Evolutionary conservation across 2,888 invertebrate genomes (phyloP).

Genomic region (Scaptomyza caliginosa): DNA sequence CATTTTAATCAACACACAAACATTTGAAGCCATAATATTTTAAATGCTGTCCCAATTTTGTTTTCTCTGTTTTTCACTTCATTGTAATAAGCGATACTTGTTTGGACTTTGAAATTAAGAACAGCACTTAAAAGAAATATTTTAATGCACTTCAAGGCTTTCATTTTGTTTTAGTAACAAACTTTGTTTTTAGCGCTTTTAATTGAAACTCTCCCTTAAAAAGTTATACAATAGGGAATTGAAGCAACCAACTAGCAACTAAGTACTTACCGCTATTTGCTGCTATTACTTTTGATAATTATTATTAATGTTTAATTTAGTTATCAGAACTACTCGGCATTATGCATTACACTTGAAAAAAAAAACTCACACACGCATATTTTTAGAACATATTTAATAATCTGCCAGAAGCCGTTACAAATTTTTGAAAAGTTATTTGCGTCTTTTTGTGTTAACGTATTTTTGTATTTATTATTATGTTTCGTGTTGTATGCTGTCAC

Average conservation of each 20-base stretch:
- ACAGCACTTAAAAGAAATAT: neutral
- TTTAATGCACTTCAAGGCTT: neutral
- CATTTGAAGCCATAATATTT: neutral
- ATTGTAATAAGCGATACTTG: neutral
- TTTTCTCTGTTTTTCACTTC: neutral
- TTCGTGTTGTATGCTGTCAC: slow-evolving; percentile 15
- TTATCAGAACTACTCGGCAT: neutral
- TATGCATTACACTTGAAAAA: neutral
- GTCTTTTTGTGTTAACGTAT: neutral
- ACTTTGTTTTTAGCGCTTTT: neutral
- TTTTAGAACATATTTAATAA: too few species aligned
- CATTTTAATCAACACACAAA: neutral
- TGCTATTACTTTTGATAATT: neutral
- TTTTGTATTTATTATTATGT: slow-evolving; percentile 1
- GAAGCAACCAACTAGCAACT: neutral
- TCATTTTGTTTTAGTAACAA: neutral
- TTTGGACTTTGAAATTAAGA: neutral
- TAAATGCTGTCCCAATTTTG: neutral
- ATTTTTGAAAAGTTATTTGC: slow-evolving; percentile 16
- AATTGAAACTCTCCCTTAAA: neutral
- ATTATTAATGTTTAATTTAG: slow-evolving; percentile 3
- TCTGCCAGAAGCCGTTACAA: too few species aligned
- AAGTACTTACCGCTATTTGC: slow-evolving; percentile 19
- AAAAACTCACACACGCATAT: too few species aligned
- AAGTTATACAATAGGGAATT: neutral